phyloP scores from a whole-genome alignment of 2,797 vertebrate species.

The Rhabdomys pumilio region DNA sequence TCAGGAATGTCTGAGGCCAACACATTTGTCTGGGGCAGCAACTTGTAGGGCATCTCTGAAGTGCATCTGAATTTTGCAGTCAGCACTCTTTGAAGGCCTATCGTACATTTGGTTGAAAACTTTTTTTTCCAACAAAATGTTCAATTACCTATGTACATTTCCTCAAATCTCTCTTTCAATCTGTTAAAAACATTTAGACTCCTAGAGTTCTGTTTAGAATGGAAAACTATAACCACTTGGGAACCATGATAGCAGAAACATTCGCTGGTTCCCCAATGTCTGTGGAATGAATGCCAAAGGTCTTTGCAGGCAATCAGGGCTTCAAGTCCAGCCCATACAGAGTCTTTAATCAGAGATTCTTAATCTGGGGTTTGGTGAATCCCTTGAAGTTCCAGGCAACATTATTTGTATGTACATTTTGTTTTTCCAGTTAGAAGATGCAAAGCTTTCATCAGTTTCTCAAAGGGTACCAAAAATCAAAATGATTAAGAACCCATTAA shows the following conservation, averaged over 20 bases:
- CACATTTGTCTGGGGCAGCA: constrained; percentile 44
- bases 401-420: constrained; percentile 53
- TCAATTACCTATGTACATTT: constrained; percentile 72
- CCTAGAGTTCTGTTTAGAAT: constrained; percentile 70
- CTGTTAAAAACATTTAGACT: constrained; percentile 83
- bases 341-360: constrained; percentile 75
- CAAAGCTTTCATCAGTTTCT: constrained; percentile 76
- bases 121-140: constrained; percentile 49
- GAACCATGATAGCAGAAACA: constrained; percentile 65
- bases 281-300: constrained; percentile 3
- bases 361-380: constrained; percentile 68
- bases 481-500: constrained; percentile 64
- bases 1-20: constrained; percentile 57
- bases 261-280: constrained; percentile 54
- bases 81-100: constrained; percentile 64
- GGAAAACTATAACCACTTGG: constrained; percentile 76
- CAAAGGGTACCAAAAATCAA: constrained; percentile 47
- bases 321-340: constrained; percentile 38
- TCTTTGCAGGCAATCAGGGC: constrained; percentile 56
- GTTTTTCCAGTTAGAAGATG: constrained; percentile 36
- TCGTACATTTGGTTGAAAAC: constrained; percentile 67
- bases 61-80: constrained; percentile 65
- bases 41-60: constrained; percentile 15
- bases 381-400: constrained; percentile 73
- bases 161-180: constrained; percentile 73